Conservation (phyloP, 2,797 vertebrate genomes). For the Ceyx erithaca region DNA sequence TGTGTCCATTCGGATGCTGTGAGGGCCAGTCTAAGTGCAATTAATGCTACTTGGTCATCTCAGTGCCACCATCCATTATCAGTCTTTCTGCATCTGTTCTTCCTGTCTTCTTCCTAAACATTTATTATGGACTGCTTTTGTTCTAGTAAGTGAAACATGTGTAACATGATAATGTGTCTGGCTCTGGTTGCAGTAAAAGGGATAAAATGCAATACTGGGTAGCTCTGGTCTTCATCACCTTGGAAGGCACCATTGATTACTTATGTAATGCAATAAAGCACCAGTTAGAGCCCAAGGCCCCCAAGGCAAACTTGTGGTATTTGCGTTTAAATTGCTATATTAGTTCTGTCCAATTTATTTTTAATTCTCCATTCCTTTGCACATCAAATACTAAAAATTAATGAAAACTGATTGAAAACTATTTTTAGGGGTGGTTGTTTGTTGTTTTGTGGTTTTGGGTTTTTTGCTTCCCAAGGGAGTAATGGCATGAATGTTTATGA, state of each 20-base stretch:
- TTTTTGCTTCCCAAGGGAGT: not conserved
- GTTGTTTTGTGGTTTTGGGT: no score
- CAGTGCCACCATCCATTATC: not conserved
- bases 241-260: constrained; percentile 16
- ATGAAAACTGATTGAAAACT: not conserved
- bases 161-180: not conserved
- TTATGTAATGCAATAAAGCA: constrained; percentile 38
- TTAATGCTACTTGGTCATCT: not conserved
- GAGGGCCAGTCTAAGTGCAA: not conserved
- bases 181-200: not conserved
- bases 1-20: not conserved
- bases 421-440: not conserved
- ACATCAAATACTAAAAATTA: not conserved
- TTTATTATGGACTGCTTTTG: not conserved
- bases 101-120: not conserved
- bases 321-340: constrained; percentile 31
- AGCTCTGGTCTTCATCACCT: constrained; percentile 18
- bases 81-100: not conserved
- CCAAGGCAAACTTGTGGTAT: not conserved
- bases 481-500: not conserved
- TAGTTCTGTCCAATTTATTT: constrained; percentile 44
- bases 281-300: constrained; percentile 3
- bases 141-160: not conserved
- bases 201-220: not conserved
- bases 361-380: not conserved